Conservation (phyloP, 2,888 invertebrate genomes). For the Leptinotarsa juncta region DNA sequence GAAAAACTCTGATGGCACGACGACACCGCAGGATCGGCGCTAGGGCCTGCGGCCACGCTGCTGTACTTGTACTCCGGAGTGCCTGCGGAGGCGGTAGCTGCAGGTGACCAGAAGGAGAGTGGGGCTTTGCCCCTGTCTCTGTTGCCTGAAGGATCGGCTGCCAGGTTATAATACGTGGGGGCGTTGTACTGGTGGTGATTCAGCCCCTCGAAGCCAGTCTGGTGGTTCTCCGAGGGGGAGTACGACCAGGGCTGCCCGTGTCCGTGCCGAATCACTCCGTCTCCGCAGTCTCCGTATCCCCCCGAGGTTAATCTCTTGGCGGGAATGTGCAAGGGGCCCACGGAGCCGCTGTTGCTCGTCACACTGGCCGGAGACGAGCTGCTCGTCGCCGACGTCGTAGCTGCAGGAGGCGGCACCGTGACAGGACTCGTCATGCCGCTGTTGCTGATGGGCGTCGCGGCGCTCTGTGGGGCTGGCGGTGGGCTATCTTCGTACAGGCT, state of each 20-base stretch:
- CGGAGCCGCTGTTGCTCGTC: conserved; percentile 75
- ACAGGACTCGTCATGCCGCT: conserved; percentile 67
- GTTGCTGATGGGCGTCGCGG: conserved; percentile 69
- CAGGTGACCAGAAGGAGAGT: conserved; percentile 79
- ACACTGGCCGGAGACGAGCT: conserved; percentile 72
- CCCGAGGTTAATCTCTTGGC: conserved; percentile 78
- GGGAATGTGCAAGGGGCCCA: conserved; percentile 88
- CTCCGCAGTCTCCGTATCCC: conserved; percentile 69
- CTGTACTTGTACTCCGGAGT: conserved; percentile 74
- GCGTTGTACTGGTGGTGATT: conserved; percentile 77
- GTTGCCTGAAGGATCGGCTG: conserved; percentile 72
- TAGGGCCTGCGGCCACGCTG: conserved; percentile 65
- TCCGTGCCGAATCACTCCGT: conserved; percentile 82
- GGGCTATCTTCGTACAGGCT: conserved; percentile 80
- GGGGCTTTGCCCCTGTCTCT: conserved; percentile 71
- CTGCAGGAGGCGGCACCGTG: conserved; percentile 67
- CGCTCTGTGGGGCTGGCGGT: conserved; percentile 69
- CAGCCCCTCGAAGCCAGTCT: conserved; percentile 70
- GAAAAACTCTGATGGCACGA: conserved; percentile 78
- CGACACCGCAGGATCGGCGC: conserved; percentile 68
- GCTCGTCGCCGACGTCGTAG: conserved; percentile 77
- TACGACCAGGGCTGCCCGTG: conserved; percentile 79
- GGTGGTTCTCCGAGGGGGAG: conserved; percentile 73
- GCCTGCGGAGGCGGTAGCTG: conserved; percentile 70
- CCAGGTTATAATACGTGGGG: conserved; percentile 83